Conservation (phyloP, 2,797 vertebrate genomes). For the Clamator glandarius region DNA sequence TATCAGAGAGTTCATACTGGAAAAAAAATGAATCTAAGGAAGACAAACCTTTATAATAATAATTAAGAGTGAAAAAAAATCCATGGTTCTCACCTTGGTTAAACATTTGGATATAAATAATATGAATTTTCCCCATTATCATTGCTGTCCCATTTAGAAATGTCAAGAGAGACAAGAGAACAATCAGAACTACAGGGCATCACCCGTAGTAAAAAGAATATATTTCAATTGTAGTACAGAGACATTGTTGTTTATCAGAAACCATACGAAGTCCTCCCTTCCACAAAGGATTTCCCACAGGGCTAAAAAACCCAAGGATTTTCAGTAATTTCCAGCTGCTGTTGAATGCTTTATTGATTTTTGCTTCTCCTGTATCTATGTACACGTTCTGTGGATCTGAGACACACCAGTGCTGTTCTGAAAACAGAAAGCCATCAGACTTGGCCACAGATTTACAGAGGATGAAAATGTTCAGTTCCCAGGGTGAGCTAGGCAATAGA, state of each 20-base stretch:
- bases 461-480: background rate
- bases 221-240: background rate
- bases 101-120: background rate
- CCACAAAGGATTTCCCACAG: background rate
- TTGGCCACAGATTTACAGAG: background rate
- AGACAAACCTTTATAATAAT: background rate
- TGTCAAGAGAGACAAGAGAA: background rate
- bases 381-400: background rate
- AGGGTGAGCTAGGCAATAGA: background rate
- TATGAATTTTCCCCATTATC: background rate
- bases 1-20: background rate
- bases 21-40: background rate
- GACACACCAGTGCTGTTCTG: background rate
- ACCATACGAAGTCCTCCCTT: background rate
- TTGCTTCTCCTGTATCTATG: background rate
- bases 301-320: background rate
- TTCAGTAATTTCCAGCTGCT: background rate
- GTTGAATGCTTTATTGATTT: background rate
- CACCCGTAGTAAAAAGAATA: background rate
- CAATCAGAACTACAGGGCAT: background rate
- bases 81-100: background rate
- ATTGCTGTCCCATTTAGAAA: background rate
- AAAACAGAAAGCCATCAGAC: background rate
- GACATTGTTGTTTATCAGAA: background rate
- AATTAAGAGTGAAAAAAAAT: background rate